Conservation (phyloP, 2,888 invertebrate species). For the Celastrina argiolus region DNA sequence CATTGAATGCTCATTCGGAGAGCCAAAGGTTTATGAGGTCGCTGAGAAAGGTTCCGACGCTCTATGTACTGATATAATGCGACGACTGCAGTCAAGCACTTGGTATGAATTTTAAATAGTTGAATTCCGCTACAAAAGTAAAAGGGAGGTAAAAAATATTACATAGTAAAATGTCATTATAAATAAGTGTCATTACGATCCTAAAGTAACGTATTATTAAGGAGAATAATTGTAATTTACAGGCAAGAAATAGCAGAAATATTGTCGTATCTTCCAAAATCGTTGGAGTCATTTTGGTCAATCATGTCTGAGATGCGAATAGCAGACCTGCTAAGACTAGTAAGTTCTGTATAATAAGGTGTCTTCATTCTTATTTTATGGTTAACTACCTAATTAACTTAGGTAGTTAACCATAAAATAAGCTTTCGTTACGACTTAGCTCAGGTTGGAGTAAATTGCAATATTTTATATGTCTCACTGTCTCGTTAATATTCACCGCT, state of each 20-base stretch:
- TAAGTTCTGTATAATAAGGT: slow-evolving; percentile 32
- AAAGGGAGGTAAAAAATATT: too few species aligned
- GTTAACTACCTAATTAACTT: too few species aligned
- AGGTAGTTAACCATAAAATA: too few species aligned
- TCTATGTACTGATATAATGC: slow-evolving; percentile 53
- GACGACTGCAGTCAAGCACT: slow-evolving; percentile 48
- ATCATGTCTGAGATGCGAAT: slow-evolving; percentile 55
- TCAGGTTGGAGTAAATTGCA: too few species aligned
- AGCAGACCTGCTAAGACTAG: slow-evolving; percentile 63
- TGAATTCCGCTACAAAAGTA: too few species aligned
- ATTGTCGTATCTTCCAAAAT: slow-evolving; percentile 53
- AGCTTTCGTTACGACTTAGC: background rate
- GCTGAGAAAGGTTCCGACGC: slow-evolving; percentile 59
- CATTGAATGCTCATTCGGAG: slow-evolving; percentile 41
- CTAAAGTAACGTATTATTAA: too few species aligned
- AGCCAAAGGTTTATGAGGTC: slow-evolving; percentile 42
- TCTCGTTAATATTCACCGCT: too few species aligned
- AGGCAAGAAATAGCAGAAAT: slow-evolving; percentile 60
- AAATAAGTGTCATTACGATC: too few species aligned
- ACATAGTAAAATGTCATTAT: too few species aligned
- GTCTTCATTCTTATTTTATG: too few species aligned
- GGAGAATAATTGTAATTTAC: slow-evolving; percentile 23
- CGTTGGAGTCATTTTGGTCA: slow-evolving; percentile 57
- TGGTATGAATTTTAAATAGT: slow-evolving; percentile 44
- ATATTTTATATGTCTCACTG: too few species aligned